These are phyloP conservation scores for Pleuronectes platessa DNA, from an alignment of 2,113 vertebrate genomes.

Conservation along the genomic window DNA sequence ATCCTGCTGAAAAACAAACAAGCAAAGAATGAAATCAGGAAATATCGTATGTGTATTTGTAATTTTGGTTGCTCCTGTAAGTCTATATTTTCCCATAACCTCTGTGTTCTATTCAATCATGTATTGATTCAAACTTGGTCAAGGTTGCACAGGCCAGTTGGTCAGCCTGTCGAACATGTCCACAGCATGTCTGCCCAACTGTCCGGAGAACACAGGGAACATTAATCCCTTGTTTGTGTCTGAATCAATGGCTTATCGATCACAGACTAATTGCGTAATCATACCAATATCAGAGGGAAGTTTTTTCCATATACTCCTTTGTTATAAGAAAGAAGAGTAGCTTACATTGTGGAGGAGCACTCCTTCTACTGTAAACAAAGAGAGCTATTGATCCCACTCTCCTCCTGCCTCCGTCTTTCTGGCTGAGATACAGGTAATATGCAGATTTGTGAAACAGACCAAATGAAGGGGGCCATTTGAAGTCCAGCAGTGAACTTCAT, in stretches of 20 bases:
- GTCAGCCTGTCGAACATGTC: slow-evolving; percentile 69
- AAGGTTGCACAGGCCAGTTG: slow-evolving; percentile 74
- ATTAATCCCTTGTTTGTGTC: slow-evolving; percentile 77
- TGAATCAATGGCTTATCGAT: slow-evolving; percentile 77
- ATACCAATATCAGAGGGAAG: slow-evolving; percentile 62
- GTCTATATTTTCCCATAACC: slow-evolving; percentile 78
- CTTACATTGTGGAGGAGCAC: slow-evolving; percentile 22
- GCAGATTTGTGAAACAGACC: slow-evolving; percentile 38
- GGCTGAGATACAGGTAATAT: slow-evolving; percentile 31
- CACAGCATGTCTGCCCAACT: slow-evolving; percentile 65
- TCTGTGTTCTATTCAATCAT: slow-evolving; percentile 70
- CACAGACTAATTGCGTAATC: slow-evolving; percentile 75
- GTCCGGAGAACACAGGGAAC: slow-evolving; percentile 58
- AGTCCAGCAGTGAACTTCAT: slow-evolving; percentile 74
- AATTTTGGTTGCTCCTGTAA: slow-evolving; percentile 42
- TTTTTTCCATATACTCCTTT: slow-evolving; percentile 59
- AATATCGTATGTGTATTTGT: slow-evolving; percentile 6
- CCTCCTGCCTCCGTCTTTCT: slow-evolving; percentile 14
- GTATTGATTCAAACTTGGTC: slow-evolving; percentile 75
- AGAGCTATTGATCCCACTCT: slow-evolving; percentile 37
- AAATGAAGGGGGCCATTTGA: slow-evolving; percentile 64
- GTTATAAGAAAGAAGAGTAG: slow-evolving; percentile 21
- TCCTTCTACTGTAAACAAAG: slow-evolving; percentile 32
- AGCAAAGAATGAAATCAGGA: too few relatives aligned
- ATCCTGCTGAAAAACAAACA: too few relatives aligned